These are phyloP conservation scores for Caenorhabditis japonica DNA, from an alignment of 2,888 invertebrate species.

Conservation along the genomic window DNA sequence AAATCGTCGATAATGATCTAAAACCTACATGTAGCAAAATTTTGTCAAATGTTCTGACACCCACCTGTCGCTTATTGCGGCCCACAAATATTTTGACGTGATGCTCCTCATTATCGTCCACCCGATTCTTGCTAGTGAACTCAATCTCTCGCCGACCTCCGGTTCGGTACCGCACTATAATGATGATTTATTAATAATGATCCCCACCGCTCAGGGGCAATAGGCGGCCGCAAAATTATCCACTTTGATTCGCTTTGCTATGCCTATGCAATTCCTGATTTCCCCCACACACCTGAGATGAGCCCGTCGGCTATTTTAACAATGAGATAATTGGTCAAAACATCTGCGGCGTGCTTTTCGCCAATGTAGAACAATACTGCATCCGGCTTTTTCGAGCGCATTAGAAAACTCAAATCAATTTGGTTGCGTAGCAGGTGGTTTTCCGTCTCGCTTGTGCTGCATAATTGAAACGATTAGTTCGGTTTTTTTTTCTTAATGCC, in stretches of 20 bases:
- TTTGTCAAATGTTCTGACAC: neutral
- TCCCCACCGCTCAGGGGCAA: neutral
- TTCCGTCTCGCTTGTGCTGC: slow-evolving; percentile 53
- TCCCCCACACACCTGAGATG: slow-evolving; percentile 53
- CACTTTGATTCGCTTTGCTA: neutral
- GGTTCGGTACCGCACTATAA: slow-evolving; percentile 53
- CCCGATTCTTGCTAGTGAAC: slow-evolving; percentile 39
- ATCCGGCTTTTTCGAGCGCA: slow-evolving; percentile 61
- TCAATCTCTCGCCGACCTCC: slow-evolving; percentile 51
- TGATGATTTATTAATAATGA: slow-evolving; percentile 6
- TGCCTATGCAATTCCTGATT: too few species aligned
- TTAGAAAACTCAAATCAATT: slow-evolving; percentile 68
- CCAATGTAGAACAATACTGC: slow-evolving; percentile 69
- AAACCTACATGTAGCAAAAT: slow-evolving; percentile 10
- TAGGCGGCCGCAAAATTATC: too few species aligned
- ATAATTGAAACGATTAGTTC: slow-evolving; percentile 6
- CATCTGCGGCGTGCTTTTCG: slow-evolving; percentile 59
- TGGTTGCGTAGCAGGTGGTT: slow-evolving; percentile 58
- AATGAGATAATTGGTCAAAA: slow-evolving; percentile 60
- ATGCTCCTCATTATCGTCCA: slow-evolving; percentile 72
- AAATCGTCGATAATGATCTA: slow-evolving; percentile 64
- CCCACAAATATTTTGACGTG: slow-evolving; percentile 55
- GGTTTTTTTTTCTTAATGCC: too few species aligned
- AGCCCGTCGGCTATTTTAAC: slow-evolving; percentile 57
- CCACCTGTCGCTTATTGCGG: slow-evolving; percentile 46